Conservation (phyloP, 2,888 invertebrate genomes). For the Sesamia inferens region DNA sequence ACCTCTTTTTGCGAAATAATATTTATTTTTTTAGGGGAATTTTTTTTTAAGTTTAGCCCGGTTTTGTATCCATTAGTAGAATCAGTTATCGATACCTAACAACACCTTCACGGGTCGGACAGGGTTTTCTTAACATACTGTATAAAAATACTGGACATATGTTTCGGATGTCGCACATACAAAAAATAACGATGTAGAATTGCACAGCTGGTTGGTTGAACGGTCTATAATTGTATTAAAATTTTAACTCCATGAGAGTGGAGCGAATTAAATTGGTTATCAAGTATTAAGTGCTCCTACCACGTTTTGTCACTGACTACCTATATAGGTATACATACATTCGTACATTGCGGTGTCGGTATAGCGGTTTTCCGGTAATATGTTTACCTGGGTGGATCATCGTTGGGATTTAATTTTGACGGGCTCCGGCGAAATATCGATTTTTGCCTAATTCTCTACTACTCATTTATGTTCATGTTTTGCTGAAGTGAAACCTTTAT, state of each 20-base stretch:
- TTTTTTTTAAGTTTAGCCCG: no score
- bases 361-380: constrained; percentile 27
- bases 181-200: no score
- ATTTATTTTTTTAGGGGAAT: no score
- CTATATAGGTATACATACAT: not conserved
- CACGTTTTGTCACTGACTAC: constrained; percentile 22
- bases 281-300: constrained; percentile 40
- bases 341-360: constrained; percentile 10
- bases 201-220: not conserved
- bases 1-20: no score
- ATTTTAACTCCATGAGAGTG: constrained; percentile 21
- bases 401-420: constrained; percentile 13
- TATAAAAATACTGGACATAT: no score
- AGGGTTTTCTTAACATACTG: no score
- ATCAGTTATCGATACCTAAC: no score
- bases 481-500: not conserved
- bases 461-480: not conserved
- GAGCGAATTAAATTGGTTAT: constrained; percentile 45
- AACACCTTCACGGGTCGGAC: no score
- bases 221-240: constrained; percentile 21
- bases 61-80: no score
- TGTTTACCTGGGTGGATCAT: constrained; percentile 26
- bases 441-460: not conserved
- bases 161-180: no score
- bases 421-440: not conserved